Base-by-base conservation (phyloP, 2,113 vertebrate genomes). In the Fregata magnificens region DNA sequence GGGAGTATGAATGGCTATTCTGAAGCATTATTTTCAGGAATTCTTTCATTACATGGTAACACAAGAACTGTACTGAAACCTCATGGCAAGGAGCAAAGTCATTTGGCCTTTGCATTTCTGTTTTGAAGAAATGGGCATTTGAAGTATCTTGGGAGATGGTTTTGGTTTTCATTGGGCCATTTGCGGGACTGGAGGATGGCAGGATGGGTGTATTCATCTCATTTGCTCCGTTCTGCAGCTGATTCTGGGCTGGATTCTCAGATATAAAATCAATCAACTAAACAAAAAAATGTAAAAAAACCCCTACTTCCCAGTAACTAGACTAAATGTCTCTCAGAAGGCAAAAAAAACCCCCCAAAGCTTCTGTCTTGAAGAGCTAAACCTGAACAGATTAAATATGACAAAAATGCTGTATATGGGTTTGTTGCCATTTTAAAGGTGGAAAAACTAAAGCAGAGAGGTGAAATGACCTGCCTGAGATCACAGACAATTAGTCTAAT, bases 401-500 rank as follows among this genome's bases (percentile, higher is more conserved):
- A 76, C 76, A 93, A 95, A 94, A 95, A 71, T 84, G 19, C 2
- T 84, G 34, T 79, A 16, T 90, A 8, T 85, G 62, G 38, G 55
- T 74, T 94, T 87, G 79, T 67, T 95, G 74, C 74, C 53, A 81
- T 95, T 97, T 96, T 90, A 91, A 91, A 95, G 62, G 71, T 90
- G 78, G 53, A 56, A 92, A 96, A 94, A 77, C 70, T 95, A 87
- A 93, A 91, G 84, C 66, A 71, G 62, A 86, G 79, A 97, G 90
- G 92, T 97, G 96, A 97, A 96, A 93, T 92, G 96, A 94, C 95
- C 92, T 80, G 95, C 74, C 89, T 77, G 63, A 93, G 86, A 95
- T 96, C 94, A 93, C 47, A 97, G 96, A 95, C 91, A 95, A 95
- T 96, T 96, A 96, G 94, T 89, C 66, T 96, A 96, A 96, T 94